These are phyloP conservation scores for Silurus meridionalis DNA, from an alignment of 2,113 vertebrate species.

Conservation along the genomic window DNA sequence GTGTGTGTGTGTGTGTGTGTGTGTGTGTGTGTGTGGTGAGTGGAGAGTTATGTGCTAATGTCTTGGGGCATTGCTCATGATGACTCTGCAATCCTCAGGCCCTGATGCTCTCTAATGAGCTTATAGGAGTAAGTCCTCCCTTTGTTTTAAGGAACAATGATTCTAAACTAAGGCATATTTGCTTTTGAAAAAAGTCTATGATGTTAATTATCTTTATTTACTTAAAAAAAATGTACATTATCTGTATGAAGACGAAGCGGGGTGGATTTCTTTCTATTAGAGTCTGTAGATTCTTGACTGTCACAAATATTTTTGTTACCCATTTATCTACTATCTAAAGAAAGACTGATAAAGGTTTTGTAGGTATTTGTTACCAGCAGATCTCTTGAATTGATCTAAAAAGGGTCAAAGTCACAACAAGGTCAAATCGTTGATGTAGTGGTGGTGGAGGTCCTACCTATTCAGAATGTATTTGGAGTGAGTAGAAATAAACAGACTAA, in stretches of 20 bases:
- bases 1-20: too few relatives aligned
- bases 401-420: not conserved
- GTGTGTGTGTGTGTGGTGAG: too few relatives aligned
- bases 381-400: not conserved
- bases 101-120: not conserved
- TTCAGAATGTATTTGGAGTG: not conserved
- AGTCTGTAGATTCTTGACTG: not conserved
- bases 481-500: not conserved
- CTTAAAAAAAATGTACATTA: not conserved
- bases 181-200: not conserved
- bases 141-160: not conserved
- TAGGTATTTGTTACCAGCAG: not conserved
- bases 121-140: not conserved
- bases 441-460: not conserved
- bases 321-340: not conserved
- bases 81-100: not conserved
- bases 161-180: not conserved
- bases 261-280: not conserved
- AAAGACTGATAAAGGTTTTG: not conserved
- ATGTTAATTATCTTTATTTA: not conserved
- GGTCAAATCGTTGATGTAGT: not conserved
- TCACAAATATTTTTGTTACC: not conserved
- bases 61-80: not conserved
- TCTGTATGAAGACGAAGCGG: not conserved
- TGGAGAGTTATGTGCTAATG: not conserved